Conservation (phyloP, 2,797 vertebrate genomes). For the Falco berigora region DNA sequence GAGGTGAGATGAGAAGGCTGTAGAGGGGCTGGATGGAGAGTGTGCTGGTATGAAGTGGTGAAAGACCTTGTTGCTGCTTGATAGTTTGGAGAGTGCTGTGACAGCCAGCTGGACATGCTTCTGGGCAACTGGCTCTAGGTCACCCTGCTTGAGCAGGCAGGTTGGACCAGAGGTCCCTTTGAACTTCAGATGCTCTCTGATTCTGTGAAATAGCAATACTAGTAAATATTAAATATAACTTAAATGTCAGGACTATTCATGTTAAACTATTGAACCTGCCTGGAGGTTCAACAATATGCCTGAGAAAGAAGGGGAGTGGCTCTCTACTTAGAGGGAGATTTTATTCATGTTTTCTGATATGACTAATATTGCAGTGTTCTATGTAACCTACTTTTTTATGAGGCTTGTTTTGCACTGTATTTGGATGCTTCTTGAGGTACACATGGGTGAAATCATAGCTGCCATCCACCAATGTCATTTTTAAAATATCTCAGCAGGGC, state of each 20-base stretch:
- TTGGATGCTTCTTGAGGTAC: not conserved
- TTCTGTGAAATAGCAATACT: not conserved
- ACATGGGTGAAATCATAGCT: not conserved
- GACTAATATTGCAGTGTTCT: not conserved
- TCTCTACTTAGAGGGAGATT: not conserved
- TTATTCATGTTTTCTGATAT: not conserved
- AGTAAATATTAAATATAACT: not conserved
- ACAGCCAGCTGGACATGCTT: not conserved
- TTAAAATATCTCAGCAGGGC: not conserved
- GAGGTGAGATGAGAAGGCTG: too few species aligned
- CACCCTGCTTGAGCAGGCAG: not conserved
- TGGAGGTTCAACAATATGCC: not conserved
- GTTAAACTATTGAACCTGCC: not conserved
- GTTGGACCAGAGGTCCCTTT: not conserved
- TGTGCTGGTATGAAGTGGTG: too few species aligned
- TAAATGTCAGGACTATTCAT: not conserved
- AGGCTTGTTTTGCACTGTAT: not conserved
- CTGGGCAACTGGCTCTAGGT: not conserved
- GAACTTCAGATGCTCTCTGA: not conserved
- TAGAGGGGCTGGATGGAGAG: too few species aligned
- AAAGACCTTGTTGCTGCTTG: too few species aligned
- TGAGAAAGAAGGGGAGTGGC: not conserved
- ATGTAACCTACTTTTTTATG: not conserved
- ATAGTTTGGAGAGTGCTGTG: too few species aligned
- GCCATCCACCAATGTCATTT: not conserved